These are phyloP conservation scores for Silurus lanzhouensis DNA, from an alignment of 2,797 vertebrate genomes.

Conservation along the genomic window DNA sequence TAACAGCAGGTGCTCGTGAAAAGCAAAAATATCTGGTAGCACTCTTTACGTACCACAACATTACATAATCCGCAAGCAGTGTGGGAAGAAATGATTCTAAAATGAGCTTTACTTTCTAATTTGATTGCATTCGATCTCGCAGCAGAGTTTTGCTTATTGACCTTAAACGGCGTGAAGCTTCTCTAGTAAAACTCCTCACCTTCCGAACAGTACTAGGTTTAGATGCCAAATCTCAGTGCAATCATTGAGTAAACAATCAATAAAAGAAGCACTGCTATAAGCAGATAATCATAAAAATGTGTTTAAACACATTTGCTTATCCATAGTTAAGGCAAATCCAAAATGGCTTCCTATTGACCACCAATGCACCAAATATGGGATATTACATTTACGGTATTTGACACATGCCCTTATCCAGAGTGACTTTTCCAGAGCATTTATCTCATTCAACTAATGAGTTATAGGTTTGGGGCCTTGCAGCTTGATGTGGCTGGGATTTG, in stretches of 20 bases:
- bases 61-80: neutral
- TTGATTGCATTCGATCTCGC: neutral
- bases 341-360: neutral
- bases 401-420: too few relatives aligned
- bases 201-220: neutral
- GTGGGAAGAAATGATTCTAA: neutral
- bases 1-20: neutral
- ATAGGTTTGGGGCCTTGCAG: too few relatives aligned
- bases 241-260: neutral
- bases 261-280: neutral
- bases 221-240: neutral
- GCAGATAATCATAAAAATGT: neutral
- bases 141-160: neutral
- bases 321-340: neutral
- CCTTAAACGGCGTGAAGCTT: neutral
- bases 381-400: neutral
- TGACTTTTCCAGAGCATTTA: too few relatives aligned
- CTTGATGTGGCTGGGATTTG: too few relatives aligned
- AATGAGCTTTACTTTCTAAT: neutral
- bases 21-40: neutral
- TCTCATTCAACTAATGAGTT: too few relatives aligned
- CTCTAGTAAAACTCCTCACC: neutral
- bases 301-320: neutral
- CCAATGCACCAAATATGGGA: neutral
- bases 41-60: neutral